A percentile compares a stretch with the other conserved stretches of the same genome.
phyloP scores from a whole-genome alignment of 2,888 invertebrate genomes.

The Eristalinus aeneus region DNA sequence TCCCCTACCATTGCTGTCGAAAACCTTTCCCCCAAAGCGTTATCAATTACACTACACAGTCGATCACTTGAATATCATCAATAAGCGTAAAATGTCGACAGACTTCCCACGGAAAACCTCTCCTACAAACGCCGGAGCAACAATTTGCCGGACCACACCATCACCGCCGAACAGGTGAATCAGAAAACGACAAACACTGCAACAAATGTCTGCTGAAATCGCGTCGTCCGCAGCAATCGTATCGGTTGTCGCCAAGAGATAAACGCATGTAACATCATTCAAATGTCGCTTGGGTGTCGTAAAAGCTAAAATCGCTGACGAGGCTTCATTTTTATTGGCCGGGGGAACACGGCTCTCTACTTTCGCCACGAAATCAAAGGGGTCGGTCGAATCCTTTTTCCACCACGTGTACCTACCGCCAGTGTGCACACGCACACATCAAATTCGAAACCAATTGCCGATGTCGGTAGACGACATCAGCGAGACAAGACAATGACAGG shows the following conservation, averaged over 20 bases:
- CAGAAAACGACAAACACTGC: constrained; percentile 14
- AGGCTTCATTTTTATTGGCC: constrained; percentile 68
- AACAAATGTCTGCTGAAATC: background rate
- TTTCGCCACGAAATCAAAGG: constrained; percentile 47
- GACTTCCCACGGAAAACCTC: no score
- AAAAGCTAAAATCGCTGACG: constrained; percentile 64
- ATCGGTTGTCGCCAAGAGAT: constrained; percentile 11
- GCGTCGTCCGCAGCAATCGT: constrained; percentile 33
- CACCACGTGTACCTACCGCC: background rate
- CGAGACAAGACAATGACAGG: constrained; percentile 29
- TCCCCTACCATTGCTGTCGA: no score
- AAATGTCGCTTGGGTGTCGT: constrained; percentile 65
- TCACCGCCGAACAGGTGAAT: constrained; percentile 37
- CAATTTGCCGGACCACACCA: background rate
- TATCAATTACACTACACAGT: no score
- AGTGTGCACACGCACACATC: background rate
- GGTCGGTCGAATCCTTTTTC: constrained; percentile 62
- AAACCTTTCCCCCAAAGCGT: no score
- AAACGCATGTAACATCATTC: constrained; percentile 58
- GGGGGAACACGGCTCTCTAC: constrained; percentile 43
- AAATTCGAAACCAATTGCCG: constrained; percentile 9
- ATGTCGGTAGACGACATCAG: constrained; percentile 36
- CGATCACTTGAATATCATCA: no score
- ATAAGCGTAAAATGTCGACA: no score
- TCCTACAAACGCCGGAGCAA: constrained; percentile 4